Evolutionary conservation across 1,140 invertebrate species (phyloP), one percentile per base, ranked within the genome.

Genomic region (Drosophila pachea): DNA sequence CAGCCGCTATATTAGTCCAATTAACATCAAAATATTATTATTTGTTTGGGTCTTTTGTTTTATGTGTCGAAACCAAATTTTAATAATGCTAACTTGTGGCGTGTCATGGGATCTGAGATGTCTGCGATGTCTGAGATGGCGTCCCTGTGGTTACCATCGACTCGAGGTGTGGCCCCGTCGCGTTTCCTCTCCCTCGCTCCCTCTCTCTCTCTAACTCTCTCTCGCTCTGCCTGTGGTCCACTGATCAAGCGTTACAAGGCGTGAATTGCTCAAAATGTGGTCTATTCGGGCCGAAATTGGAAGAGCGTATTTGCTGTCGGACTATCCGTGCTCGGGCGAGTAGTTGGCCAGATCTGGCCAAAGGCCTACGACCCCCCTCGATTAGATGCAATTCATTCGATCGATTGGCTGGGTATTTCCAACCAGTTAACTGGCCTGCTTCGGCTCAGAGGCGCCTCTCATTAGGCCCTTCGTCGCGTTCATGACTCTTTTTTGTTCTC

Each of bases 81-180:
- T 86, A 86, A 86, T 86, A 81, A 86, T 86, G 81, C 86, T 86
- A 86, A 86, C 86, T 86, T 75, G 74, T 63, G 50, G 77, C 71
- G 70, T 81, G 84, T 86, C 81, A 86, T 86, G 81, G 82, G 81
- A 86, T 71, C 63, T 72, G 70, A 63, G 62, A 86, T 86, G 86
- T 86, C 86, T 66, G n/a, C n/a, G n/a, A n/a, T n/a, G n/a, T n/a
- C n/a, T n/a, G n/a, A n/a, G n/a, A n/a, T n/a, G 74, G 58, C 58
- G 43, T 67, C 49, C 22, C 61, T 38, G 73, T 75, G 78, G 84
- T 79, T 76, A 84, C 76, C 68, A 72, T 14, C 47, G 31, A 32
- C 48, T 38, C 45, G 32, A 76, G 81, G 69, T 79, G 79, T 76
- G 73, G 45, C 29, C 9, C 11, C 22, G 1, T 22, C 22, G 1